Evolutionary conservation across 2,888 invertebrate species (phyloP).

Genomic region (Rugalucina vietnamica): DNA sequence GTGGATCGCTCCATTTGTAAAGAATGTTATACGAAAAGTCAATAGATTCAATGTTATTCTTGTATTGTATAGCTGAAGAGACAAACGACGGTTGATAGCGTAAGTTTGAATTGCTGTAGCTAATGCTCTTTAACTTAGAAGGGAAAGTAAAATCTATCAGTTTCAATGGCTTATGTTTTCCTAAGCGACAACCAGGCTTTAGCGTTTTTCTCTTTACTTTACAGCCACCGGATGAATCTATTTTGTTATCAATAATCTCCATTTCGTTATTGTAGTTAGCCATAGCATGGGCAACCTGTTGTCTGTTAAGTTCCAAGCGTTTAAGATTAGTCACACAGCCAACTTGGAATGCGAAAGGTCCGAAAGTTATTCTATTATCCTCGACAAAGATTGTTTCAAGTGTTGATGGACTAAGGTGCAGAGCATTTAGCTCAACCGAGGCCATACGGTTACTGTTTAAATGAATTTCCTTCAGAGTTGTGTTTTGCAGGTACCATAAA

Average conservation of each 20-base stretch:
- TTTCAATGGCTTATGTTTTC: not conserved
- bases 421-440: slow-evolving; percentile 27
- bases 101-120: not conserved
- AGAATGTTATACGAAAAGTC: not conserved
- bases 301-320: not conserved
- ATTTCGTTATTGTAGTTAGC: slow-evolving; percentile 1
- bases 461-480: slow-evolving; percentile 30
- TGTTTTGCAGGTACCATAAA: slow-evolving; percentile 48
- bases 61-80: not conserved
- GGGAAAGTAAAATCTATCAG: not conserved
- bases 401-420: slow-evolving; percentile 21
- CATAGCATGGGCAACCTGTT: slow-evolving; percentile 18
- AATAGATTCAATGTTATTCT: not conserved
- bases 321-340: slow-evolving; percentile 13
- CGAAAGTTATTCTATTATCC: slow-evolving; percentile 49
- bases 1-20: not conserved
- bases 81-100: not conserved
- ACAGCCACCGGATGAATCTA: not conserved
- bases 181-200: not conserved
- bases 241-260: not conserved
- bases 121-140: not conserved
- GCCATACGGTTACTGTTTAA: slow-evolving; percentile 31
- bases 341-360: slow-evolving; percentile 38
- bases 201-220: not conserved
- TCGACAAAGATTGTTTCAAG: slow-evolving; percentile 23